Conservation (phyloP, 2,113 vertebrate genomes). For the Mus spicilegus region DNA sequence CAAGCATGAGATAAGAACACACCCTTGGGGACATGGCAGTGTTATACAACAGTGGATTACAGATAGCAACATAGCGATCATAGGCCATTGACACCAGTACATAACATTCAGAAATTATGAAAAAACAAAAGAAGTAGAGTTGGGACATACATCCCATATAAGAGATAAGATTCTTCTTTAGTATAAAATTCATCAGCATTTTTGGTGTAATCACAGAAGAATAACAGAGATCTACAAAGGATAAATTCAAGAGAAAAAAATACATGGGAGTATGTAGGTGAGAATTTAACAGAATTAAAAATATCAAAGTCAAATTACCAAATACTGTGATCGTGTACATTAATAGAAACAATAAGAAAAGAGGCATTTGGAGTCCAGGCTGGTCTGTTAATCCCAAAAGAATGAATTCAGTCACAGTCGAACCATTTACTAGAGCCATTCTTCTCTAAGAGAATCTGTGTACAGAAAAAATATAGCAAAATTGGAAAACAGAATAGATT, state of each 20-base stretch:
- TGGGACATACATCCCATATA: conserved; percentile 52
- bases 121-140: conserved; percentile 61
- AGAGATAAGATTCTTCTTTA: conserved; percentile 58
- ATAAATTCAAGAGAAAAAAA: conserved; percentile 56
- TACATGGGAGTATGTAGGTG: conserved; percentile 71
- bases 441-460: not conserved
- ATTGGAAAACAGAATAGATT: not conserved
- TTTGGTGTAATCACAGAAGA: conserved; percentile 69
- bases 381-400: conserved; percentile 1
- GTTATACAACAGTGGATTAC: conserved; percentile 53
- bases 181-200: conserved; percentile 62
- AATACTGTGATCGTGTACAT: not conserved
- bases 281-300: conserved; percentile 41
- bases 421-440: conserved; percentile 22
- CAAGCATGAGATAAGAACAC: conserved; percentile 19
- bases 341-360: conserved; percentile 35
- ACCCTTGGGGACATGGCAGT: conserved; percentile 25
- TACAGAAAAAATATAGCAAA: not conserved
- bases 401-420: conserved; percentile 25
- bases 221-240: conserved; percentile 66
- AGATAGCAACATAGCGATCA: conserved; percentile 68
- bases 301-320: conserved; percentile 44
- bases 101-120: conserved; percentile 54
- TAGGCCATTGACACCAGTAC: conserved; percentile 53
- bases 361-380: not conserved